Evolutionary conservation across 2,888 invertebrate species (phyloP).

Genomic region (Leptinotarsa tumamoca): DNA sequence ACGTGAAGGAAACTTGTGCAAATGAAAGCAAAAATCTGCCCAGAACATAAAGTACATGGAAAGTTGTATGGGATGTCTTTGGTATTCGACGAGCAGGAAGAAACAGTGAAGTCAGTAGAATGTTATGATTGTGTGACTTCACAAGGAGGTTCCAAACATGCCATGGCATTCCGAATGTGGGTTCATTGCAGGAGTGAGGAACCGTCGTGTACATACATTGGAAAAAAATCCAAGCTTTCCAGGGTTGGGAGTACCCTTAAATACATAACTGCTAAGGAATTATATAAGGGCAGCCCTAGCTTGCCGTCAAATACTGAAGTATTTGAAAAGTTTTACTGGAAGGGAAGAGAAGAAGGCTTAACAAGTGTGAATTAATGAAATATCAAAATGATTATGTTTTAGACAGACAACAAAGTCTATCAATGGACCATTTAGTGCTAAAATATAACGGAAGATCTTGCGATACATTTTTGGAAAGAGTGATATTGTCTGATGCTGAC

Average conservation of each 20-base stretch:
- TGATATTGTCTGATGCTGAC: conserved; percentile 18
- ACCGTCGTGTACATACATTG: not conserved
- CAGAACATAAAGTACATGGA: conserved; percentile 42
- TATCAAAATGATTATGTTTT: conserved; percentile 31
- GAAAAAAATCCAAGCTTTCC: conserved; percentile 28
- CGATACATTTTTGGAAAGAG: too few relatives aligned
- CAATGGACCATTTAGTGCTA: too few relatives aligned
- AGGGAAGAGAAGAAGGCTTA: conserved; percentile 38
- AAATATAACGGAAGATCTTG: too few relatives aligned
- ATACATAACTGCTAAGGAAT: not conserved
- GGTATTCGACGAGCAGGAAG: conserved; percentile 33
- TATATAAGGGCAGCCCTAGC: not conserved
- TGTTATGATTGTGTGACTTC: conserved; percentile 38
- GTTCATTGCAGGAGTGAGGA: not conserved
- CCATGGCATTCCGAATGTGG: conserved; percentile 23
- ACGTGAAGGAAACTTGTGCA: conserved; percentile 42
- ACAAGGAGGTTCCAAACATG: conserved; percentile 40
- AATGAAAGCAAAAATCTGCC: conserved; percentile 46
- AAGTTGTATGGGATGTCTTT: conserved; percentile 35
- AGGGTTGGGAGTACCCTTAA: conserved; percentile 23
- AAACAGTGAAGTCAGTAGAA: conserved; percentile 22
- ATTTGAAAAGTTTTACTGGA: conserved; percentile 28
- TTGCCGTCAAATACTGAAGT: conserved; percentile 1
- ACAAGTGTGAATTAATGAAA: conserved; percentile 40
- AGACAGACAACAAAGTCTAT: not conserved